phyloP scores from a whole-genome alignment of 2,113 vertebrate species.

The Lepus timidus region DNA sequence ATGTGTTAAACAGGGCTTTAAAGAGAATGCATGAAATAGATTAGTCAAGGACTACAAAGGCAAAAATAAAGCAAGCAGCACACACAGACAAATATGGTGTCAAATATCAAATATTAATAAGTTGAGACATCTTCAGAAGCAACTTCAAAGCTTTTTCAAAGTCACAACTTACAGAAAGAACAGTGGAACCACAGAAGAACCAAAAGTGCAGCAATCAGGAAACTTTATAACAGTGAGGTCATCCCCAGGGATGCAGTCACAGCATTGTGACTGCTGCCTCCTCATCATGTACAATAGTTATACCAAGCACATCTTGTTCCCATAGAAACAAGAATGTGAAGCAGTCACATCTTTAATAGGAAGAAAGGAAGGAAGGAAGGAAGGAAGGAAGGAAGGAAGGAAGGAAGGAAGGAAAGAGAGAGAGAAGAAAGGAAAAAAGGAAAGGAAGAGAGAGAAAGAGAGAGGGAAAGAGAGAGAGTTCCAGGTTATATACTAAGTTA shows the following conservation, averaged over 20 bases:
- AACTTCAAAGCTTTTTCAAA: background rate
- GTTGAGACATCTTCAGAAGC: background rate
- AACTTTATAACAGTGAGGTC: background rate
- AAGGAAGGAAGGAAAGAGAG: background rate
- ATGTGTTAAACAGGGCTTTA: background rate
- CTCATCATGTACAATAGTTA: background rate
- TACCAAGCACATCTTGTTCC: slow-evolving; percentile 43
- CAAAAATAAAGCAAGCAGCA: background rate
- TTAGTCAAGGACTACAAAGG: background rate
- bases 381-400: too few relatives aligned
- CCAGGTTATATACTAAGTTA: background rate
- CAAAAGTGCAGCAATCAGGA: background rate
- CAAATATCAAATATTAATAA: background rate
- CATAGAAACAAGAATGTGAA: slow-evolving; percentile 21
- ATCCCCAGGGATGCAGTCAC: background rate
- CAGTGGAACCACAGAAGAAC: background rate
- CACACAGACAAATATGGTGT: background rate
- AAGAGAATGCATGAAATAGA: background rate
- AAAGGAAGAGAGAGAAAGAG: too few relatives aligned
- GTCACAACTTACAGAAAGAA: background rate
- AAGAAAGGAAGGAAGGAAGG: too few relatives aligned
- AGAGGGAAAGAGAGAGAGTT: background rate
- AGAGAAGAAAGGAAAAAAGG: background rate
- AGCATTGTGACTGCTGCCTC: background rate
- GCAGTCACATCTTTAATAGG: background rate